Percentiles rank a stretch among this genome's conserved stretches.
These are phyloP conservation scores for Protobothrops mucrosquamatus DNA, from an alignment of 2,113 vertebrate species.

Conservation along the genomic window DNA sequence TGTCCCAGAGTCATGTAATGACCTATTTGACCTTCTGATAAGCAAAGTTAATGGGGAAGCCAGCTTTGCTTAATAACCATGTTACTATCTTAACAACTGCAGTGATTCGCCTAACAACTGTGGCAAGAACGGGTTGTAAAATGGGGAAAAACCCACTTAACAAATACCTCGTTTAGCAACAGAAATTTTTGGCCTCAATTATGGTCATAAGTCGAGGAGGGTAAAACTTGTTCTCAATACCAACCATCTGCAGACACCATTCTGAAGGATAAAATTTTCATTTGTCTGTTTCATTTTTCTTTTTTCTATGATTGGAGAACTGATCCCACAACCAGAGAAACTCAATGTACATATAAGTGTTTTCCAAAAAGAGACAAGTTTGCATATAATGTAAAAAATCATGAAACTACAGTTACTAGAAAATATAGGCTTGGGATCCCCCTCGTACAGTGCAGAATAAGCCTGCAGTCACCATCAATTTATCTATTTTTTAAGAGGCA, in stretches of 20 bases:
- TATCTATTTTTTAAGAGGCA: neutral
- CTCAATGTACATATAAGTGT: neutral
- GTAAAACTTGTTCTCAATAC: neutral
- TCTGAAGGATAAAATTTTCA: neutral
- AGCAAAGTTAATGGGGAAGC: neutral
- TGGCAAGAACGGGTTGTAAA: too few relatives aligned
- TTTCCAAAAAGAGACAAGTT: neutral
- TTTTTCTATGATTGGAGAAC: neutral
- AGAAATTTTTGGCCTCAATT: neutral
- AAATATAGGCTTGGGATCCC: neutral
- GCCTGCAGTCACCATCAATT: neutral
- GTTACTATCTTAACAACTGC: neutral
- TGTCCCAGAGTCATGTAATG: neutral
- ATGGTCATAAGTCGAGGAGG: neutral
- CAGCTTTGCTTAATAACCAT: neutral
- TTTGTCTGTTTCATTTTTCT: neutral
- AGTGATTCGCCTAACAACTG: neutral
- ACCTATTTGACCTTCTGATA: neutral
- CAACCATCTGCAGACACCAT: neutral
- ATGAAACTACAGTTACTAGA: neutral
- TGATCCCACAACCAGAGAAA: neutral
- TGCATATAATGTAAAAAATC: neutral
- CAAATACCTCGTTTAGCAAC: neutral
- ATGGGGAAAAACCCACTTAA: neutral
- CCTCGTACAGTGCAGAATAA: neutral